Evolutionary conservation across 2,888 invertebrate genomes (phyloP).

Genomic region (Lasioglossum oenotherae): DNA sequence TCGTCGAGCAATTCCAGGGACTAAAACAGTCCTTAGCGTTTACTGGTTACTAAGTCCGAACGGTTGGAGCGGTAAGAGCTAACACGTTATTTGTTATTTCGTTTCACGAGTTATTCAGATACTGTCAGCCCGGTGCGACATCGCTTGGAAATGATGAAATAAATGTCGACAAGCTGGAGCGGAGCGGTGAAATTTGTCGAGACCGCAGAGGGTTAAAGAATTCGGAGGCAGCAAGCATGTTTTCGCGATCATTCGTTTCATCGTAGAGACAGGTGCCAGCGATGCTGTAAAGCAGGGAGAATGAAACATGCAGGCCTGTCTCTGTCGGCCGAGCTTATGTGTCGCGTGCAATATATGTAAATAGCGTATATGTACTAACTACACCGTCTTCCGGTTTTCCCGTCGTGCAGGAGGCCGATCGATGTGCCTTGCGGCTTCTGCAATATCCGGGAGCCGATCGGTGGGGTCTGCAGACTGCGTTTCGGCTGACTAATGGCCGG

Average conservation of each 20-base stretch:
- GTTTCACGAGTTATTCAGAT: neutral
- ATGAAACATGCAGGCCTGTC: constrained; percentile 38
- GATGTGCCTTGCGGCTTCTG: constrained; percentile 25
- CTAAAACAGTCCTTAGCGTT: neutral
- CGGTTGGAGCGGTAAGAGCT: neutral
- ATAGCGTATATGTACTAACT: constrained; percentile 46
- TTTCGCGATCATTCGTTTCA: constrained; percentile 35
- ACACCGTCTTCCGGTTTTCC: constrained; percentile 37
- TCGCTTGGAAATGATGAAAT: neutral
- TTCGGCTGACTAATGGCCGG: constrained; percentile 43
- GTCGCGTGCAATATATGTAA: constrained; percentile 47
- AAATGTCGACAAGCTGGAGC: constrained; percentile 2
- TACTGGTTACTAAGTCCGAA: neutral
- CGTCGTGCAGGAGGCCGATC: constrained; percentile 36
- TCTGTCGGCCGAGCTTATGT: constrained; percentile 18
- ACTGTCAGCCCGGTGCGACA: neutral
- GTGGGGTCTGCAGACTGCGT: constrained; percentile 3
- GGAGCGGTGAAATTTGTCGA: neutral
- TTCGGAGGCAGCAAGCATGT: neutral
- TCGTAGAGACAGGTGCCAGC: constrained; percentile 13
- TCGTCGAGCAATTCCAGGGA: neutral
- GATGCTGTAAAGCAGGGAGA: constrained; percentile 33
- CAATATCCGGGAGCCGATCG: constrained; percentile 25
- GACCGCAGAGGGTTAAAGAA: neutral
- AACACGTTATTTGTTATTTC: neutral